phyloP scores from a whole-genome alignment of 1,140 invertebrate species.

The Riptortus pedestris region DNA sequence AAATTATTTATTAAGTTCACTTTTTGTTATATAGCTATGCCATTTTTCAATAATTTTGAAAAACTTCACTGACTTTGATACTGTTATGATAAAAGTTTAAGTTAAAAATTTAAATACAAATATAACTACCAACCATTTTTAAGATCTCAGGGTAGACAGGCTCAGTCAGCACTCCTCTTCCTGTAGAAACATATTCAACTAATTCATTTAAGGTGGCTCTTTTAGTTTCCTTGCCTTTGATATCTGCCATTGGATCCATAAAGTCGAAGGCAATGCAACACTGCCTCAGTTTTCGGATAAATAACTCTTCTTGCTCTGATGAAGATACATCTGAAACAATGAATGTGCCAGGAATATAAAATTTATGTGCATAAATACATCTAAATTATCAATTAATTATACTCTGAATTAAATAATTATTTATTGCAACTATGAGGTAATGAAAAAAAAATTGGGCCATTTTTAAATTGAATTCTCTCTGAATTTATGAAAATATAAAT shows the following conservation, averaged over 20 bases:
- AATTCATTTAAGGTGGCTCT: slow-evolving; percentile 92
- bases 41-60: too few relatives aligned
- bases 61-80: too few relatives aligned
- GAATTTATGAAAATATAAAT: too few relatives aligned
- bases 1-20: too few relatives aligned
- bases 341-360: slow-evolving; percentile 20
- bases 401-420: not conserved
- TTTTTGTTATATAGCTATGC: too few relatives aligned
- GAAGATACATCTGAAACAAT: slow-evolving; percentile 74
- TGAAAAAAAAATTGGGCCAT: too few relatives aligned
- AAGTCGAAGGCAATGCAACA: slow-evolving; percentile 99
- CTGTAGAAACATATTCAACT: slow-evolving; percentile 92
- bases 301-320: slow-evolving; percentile 91
- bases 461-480: too few relatives aligned
- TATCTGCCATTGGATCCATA: slow-evolving; percentile 93
- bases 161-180: slow-evolving; percentile 90
- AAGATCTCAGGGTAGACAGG: slow-evolving; percentile 95
- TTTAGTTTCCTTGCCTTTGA: slow-evolving; percentile 99
- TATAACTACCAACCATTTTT: slow-evolving; percentile 83
- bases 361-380: too few relatives aligned
- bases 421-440: too few relatives aligned
- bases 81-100: too few relatives aligned
- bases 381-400: not conserved
- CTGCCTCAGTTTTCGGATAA: slow-evolving; percentile 94
- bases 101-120: too few relatives aligned